Base-by-base conservation (phyloP, 2,113 vertebrate genomes). In the Corynorhinus townsendii region DNA sequence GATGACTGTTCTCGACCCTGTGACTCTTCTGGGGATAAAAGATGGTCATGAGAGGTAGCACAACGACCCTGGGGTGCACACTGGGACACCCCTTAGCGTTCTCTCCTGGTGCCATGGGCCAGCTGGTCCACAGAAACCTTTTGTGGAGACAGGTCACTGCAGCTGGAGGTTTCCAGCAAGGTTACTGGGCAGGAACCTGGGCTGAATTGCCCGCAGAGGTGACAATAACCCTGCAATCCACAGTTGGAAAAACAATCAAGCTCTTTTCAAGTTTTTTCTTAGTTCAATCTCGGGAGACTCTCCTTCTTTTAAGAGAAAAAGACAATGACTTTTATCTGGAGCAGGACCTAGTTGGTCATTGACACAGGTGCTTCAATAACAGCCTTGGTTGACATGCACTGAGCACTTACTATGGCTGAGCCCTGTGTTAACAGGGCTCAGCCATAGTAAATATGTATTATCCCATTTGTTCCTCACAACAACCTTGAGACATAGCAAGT, bases 301-400 rank as follows among this genome's bases (percentile, higher is more conserved):
- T 19, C n/a, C 43, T 68, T 69, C 43, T 68, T 69, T 69, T 35
- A 71, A 59, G 80, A 81, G 72, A 33, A 49, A 64, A 47, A 30
- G 64, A 64, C 7, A 28, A 5, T 30, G 26, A 4, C 26, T 22
- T 28, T 28, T 20, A 11, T 35, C 80, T 20, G 12, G 11, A 52
- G 24, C 6, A 15, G 52, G 12, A 28, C 30, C 52, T 72, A n/a
- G 64, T 2, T 15, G 43, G 35, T 30, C 38, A 11, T 7, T 4
- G 17, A 62, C 5, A 20, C 14, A 19, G 15, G 17, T 45, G 20
- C 77, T 33, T 12, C 24, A 14, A 4, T 15, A 7, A 40, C 15
- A 16, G 83, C 10, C 11, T 2, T 1, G 4, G 8, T 35, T 68
- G 3, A 26, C 24, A 3, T 7, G 0, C 0, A 2, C 0, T 2